Percentiles rank a stretch among this genome's conserved stretches.
Conservation (phyloP, 1,140 invertebrate species). For the Probaryconus sp. region DNA sequence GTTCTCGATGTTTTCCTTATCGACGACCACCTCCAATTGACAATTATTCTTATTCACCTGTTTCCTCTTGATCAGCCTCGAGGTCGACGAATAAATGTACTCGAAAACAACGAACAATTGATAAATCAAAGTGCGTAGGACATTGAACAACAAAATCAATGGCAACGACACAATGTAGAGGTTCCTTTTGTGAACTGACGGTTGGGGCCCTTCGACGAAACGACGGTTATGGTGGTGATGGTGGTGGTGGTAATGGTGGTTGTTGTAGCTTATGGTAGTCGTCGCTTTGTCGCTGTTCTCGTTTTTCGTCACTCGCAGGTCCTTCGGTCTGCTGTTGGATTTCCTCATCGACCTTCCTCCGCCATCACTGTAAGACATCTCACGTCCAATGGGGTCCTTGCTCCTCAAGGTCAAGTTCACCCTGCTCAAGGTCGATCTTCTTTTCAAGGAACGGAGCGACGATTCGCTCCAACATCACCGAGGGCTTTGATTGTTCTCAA, state of each 20-base stretch:
- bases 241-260: conserved; percentile 70
- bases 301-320: conserved; percentile 75
- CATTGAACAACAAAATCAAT: conserved; percentile 89
- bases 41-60: conserved; percentile 78
- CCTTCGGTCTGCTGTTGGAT: conserved; percentile 76
- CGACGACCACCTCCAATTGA: conserved; percentile 74
- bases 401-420: too few species aligned
- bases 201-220: conserved; percentile 74
- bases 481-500: background rate
- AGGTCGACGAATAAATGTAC: conserved; percentile 88
- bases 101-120: conserved; percentile 91
- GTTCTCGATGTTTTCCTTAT: conserved; percentile 69
- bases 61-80: conserved; percentile 83
- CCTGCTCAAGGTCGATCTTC: conserved; percentile 14
- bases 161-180: conserved; percentile 91
- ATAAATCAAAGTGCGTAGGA: conserved; percentile 87
- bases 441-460: conserved; percentile 4
- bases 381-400: too few species aligned
- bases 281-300: conserved; percentile 74
- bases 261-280: conserved; percentile 71
- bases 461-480: conserved; percentile 33
- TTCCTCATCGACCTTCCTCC: conserved; percentile 77
- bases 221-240: conserved; percentile 65
- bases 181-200: conserved; percentile 90
- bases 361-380: conserved; percentile 79